Percentiles rank a stretch among this genome's conserved stretches.
phyloP scores from a whole-genome alignment of 2,797 vertebrate species.

The Nannoperca australis region DNA sequence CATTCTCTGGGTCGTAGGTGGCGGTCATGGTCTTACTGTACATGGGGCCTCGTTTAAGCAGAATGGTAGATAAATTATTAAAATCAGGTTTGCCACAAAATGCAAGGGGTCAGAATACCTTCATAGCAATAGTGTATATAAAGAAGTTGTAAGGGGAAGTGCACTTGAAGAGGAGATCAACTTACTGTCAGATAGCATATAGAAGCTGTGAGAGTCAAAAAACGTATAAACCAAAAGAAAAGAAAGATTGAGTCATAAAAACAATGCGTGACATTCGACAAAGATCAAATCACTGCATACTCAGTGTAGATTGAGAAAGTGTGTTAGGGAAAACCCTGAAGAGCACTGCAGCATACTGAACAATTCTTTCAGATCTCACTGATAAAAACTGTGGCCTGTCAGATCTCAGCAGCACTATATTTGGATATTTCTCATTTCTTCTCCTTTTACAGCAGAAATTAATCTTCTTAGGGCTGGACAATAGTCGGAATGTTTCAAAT shows the following conservation, averaged over 20 bases:
- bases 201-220: not conserved
- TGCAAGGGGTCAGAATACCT: not conserved
- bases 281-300: slow-evolving; percentile 12
- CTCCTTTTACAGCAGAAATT: not conserved
- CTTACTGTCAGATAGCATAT: not conserved
- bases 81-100: not conserved
- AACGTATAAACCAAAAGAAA: not conserved
- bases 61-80: slow-evolving; percentile 9
- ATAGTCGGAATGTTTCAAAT: not conserved
- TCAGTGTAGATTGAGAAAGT: not conserved
- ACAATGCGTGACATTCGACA: slow-evolving; percentile 5
- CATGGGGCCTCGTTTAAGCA: slow-evolving; percentile 83
- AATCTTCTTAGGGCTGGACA: not conserved
- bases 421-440: slow-evolving; percentile 18
- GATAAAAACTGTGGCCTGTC: slow-evolving; percentile 35
- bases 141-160: not conserved
- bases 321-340: slow-evolving; percentile 19
- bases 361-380: slow-evolving; percentile 58
- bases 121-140: not conserved
- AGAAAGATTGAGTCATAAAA: not conserved
- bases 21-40: slow-evolving; percentile 97
- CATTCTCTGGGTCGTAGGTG: slow-evolving; percentile 91
- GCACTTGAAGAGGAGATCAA: not conserved
- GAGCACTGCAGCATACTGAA: slow-evolving; percentile 44
- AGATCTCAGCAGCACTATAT: slow-evolving; percentile 25